Evolutionary conservation across 1,140 invertebrate species (phyloP), one percentile per base, ranked within the genome.

Genomic region (Drosophila carrolli): DNA sequence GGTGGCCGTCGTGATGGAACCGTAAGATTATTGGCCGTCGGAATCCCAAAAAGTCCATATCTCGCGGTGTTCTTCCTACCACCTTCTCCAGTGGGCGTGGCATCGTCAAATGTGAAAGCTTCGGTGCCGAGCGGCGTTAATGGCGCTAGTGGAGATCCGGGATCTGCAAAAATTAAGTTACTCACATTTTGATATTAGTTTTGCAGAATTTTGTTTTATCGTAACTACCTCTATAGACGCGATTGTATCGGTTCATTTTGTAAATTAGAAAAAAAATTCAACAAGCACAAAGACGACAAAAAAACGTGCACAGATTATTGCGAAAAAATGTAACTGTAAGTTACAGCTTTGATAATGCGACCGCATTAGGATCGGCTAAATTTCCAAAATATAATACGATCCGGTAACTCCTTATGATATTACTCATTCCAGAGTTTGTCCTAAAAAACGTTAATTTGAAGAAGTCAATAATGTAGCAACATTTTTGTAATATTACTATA

Each of bases 241-340:
- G 78, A 54, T 75, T 86, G 27, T 86, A 86, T 5, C 71, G 68
- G 32, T 86, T 78, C 82, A 86, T 86, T 44, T 47, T 23, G 27
- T 40, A 32, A 46, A 48, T 27, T 35, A 54, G 35, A 40, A 13
- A 40, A 47, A 40, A 38, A 68, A 23, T 13, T 53, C 0, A 9
- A 68, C 61, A 13, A 43, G 32, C 46, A 68, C 65, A 38, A 53
- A 43, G 27, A 66, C 59, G 27, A 67, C 13, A 38, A 54, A 54
- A 54, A 16, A 65, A 53, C 32, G 46, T 35, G 38, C 7, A 38
- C 41, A 13, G 65, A 23, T 4, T 11, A 19, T 53, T 13, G 32
- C 32, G 5, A 46, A 46, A 27, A 44, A 44, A n/a, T 23, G 6
- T 66, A 66, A 68, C 65, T 67, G 65, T 68, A 38, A 54, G 23